phyloP scores from a whole-genome alignment of 2,888 invertebrate genomes.

The Melinopterus prodromus region DNA sequence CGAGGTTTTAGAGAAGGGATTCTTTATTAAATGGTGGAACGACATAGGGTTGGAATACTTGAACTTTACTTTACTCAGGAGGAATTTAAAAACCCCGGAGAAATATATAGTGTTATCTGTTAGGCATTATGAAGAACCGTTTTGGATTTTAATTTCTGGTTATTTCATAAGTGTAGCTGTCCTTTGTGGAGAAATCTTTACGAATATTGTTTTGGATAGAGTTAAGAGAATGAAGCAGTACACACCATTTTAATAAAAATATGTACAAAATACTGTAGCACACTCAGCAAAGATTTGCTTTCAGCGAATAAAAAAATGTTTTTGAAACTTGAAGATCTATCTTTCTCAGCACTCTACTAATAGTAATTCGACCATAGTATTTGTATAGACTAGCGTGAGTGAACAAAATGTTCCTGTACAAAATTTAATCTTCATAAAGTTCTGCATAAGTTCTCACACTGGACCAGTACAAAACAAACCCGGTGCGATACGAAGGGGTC shows the following conservation, averaged over 20 bases:
- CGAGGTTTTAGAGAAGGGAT: conserved; percentile 44
- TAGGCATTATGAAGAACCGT: conserved; percentile 44
- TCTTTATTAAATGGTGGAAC: conserved; percentile 43
- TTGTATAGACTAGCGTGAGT: too few species aligned
- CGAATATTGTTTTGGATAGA: conserved; percentile 10
- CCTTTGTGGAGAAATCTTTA: conserved; percentile 40
- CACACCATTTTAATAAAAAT: conserved; percentile 11
- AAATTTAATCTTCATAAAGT: too few species aligned
- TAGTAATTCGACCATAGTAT: too few species aligned
- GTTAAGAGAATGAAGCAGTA: not conserved
- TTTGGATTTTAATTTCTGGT: conserved; percentile 39
- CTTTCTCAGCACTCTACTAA: too few species aligned
- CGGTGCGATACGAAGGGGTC: too few species aligned
- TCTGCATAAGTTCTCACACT: too few species aligned
- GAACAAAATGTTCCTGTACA: too few species aligned
- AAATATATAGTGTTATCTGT: conserved; percentile 24
- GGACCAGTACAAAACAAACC: too few species aligned
- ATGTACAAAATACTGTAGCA: too few species aligned
- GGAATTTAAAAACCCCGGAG: conserved; percentile 5
- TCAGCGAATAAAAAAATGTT: too few species aligned
- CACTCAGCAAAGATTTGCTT: too few species aligned
- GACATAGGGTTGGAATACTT: conserved; percentile 37
- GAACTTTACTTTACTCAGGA: conserved; percentile 30
- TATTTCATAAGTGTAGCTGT: conserved; percentile 30
- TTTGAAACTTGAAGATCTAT: too few species aligned